A percentile compares a stretch with the other conserved stretches of the same genome.
These are phyloP conservation scores for Pseudococcus jackbeardsleyi DNA, from an alignment of 2,888 invertebrate species.

Conservation along the genomic window DNA sequence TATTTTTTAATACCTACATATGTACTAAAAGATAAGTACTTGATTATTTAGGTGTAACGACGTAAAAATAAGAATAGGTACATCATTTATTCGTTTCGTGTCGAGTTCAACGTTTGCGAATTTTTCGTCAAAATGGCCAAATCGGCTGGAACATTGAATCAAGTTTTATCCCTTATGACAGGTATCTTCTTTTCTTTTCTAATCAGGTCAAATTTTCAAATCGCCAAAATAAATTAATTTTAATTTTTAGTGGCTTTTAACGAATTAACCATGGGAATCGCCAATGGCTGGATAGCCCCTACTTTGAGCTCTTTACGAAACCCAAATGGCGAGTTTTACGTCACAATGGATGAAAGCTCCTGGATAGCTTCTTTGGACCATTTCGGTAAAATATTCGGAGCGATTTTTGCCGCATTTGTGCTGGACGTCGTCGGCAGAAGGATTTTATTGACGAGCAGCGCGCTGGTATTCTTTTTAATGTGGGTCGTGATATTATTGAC, in stretches of 20 bases:
- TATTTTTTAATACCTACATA: background rate
- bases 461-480: background rate
- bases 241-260: background rate
- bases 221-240: no score
- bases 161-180: background rate
- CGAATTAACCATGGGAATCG: conserved; percentile 47
- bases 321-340: background rate
- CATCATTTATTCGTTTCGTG: background rate
- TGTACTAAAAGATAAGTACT: background rate
- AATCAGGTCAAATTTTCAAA: background rate
- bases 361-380: conserved; percentile 48
- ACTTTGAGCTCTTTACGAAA: conserved; percentile 6
- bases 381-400: conserved; percentile 20
- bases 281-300: conserved; percentile 42
- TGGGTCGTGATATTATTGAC: conserved; percentile 1
- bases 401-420: background rate
- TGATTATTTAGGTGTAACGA: background rate
- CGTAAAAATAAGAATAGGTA: background rate
- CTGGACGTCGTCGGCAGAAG: conserved; percentile 27
- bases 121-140: background rate
- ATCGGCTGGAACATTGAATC: background rate
- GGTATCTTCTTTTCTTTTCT: background rate
- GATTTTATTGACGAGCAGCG: background rate
- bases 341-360: conserved; percentile 46
- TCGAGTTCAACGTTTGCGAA: background rate